Evolutionary conservation across 92 coral and sea anemone species (phyloP), one percentile per base, ranked within the genome.

Genomic region (Blastomussa wellsi): DNA sequence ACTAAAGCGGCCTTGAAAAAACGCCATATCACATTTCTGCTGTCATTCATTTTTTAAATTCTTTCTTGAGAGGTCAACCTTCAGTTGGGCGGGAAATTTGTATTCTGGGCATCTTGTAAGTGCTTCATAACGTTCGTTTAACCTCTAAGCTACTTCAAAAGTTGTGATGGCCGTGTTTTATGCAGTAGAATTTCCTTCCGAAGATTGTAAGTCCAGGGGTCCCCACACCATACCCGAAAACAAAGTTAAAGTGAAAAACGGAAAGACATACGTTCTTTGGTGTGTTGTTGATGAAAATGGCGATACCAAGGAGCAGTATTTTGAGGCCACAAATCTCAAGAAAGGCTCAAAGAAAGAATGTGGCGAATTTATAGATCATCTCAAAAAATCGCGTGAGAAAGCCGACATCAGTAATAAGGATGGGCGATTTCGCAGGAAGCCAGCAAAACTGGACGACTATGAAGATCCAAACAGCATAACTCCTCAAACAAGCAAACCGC

Each of bases 211-310:
- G 80, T 87, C 90, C 3, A 87, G 35, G 72, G 86, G 90, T 29
- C 86, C 90, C 16, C 41, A 87, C 42, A 32, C 62, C 82, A 87
- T 87, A 0, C 90, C 81, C 28, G 82, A 81, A 65, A 87, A 73
- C 86, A 87, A 87, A 57, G 90, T 87, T 15, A 60, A 64, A 66
- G 55, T 73, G 31, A 86, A 87, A 87, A 81, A 81, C 60, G 74
- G 78, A 38, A 20, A 26, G 6, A 64, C 76, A 65, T 12, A 35
- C 12, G 87, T 87, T 33, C 79, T 87, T 69, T 87, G 90, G 82
- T 47, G 71, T 65, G 86, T 81, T 28, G 82, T 87, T 65, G 52
- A 80, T 62, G 55, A 80, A n/a, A 59, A 87, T 31, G 86, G 90
- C 41, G 80, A 80, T 7, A 1, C 80, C 60, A 72, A 20, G 53